These are phyloP conservation scores for Cephalopterus ornatus DNA, from an alignment of 2,113 vertebrate genomes.

Conservation along the genomic window DNA sequence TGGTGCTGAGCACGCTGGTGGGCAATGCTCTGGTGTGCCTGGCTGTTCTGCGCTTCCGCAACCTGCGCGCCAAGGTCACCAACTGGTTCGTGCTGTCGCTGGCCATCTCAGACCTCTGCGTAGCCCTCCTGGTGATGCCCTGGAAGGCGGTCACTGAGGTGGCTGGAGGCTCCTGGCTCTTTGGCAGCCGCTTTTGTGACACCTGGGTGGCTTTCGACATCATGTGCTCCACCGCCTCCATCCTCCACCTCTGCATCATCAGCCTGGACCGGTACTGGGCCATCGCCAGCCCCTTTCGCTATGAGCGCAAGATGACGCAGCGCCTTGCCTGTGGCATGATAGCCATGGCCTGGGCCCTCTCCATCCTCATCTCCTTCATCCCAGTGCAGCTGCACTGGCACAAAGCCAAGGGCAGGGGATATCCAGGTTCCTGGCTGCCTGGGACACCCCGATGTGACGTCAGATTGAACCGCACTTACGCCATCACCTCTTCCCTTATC, in stretches of 20 bases:
- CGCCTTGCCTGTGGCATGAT: constrained; percentile 79
- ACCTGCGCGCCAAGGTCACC: constrained; percentile 79
- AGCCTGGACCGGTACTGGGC: constrained; percentile 86
- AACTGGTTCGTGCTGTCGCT: constrained; percentile 84
- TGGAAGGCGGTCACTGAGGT: constrained; percentile 80
- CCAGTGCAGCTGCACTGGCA: constrained; percentile 83
- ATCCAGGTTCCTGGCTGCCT: neutral
- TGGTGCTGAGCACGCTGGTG: constrained; percentile 79
- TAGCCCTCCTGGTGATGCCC: constrained; percentile 82
- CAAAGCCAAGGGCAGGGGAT: constrained; percentile 31
- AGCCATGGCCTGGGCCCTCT: constrained; percentile 76
- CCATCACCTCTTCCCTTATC: constrained; percentile 76
- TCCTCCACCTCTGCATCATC: constrained; percentile 83
- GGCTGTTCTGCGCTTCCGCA: constrained; percentile 67
- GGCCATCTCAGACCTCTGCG: constrained; percentile 80
- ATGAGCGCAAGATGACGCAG: constrained; percentile 78
- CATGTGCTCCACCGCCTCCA: constrained; percentile 82
- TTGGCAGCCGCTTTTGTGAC: constrained; percentile 75
- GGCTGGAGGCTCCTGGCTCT: constrained; percentile 72
- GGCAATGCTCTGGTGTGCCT: constrained; percentile 81
- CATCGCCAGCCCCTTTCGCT: constrained; percentile 80
- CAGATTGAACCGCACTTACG: constrained; percentile 78
- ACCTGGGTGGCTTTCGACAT: constrained; percentile 85
- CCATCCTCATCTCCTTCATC: constrained; percentile 82
- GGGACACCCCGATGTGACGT: constrained; percentile 68